Evolutionary conservation across 2,888 invertebrate species (phyloP).

Genomic region (Eumerus sabulonum): DNA sequence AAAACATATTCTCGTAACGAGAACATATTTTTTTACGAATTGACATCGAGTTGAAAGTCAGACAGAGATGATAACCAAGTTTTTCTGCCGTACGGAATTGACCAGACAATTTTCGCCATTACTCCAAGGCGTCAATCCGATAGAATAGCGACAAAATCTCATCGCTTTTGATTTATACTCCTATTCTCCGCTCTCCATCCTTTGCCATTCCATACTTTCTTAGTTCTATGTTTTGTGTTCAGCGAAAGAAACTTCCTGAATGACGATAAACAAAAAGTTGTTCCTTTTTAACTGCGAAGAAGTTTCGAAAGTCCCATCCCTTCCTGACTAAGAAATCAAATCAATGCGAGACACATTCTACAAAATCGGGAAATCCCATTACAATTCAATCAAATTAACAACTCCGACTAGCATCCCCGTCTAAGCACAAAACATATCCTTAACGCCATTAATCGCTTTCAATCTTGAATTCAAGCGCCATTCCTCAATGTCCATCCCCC

Average conservation of each 20-base stretch:
- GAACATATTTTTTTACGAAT: slow-evolving; percentile 48
- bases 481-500: slow-evolving; percentile 28
- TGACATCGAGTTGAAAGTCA: slow-evolving; percentile 5
- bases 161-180: slow-evolving; percentile 40
- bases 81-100: slow-evolving; percentile 28
- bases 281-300: slow-evolving; percentile 8
- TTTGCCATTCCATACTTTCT: slow-evolving; percentile 29
- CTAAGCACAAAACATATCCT: slow-evolving; percentile 29
- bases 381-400: slow-evolving; percentile 54
- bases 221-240: slow-evolving; percentile 30
- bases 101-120: slow-evolving; percentile 54
- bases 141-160: slow-evolving; percentile 27
- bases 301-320: slow-evolving; percentile 12
- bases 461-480: slow-evolving; percentile 32
- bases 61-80: slow-evolving; percentile 22
- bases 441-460: slow-evolving; percentile 34
- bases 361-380: slow-evolving; percentile 34
- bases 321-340: neutral
- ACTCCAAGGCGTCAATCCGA: slow-evolving; percentile 45
- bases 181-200: neutral
- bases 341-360: too few relatives aligned
- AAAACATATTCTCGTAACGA: slow-evolving; percentile 40
- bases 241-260: slow-evolving; percentile 9
- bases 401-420: slow-evolving; percentile 15
- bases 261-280: slow-evolving; percentile 43